phyloP scores from a whole-genome alignment of 2,113 vertebrate species.

The Tretioscincus oriximinensis region DNA sequence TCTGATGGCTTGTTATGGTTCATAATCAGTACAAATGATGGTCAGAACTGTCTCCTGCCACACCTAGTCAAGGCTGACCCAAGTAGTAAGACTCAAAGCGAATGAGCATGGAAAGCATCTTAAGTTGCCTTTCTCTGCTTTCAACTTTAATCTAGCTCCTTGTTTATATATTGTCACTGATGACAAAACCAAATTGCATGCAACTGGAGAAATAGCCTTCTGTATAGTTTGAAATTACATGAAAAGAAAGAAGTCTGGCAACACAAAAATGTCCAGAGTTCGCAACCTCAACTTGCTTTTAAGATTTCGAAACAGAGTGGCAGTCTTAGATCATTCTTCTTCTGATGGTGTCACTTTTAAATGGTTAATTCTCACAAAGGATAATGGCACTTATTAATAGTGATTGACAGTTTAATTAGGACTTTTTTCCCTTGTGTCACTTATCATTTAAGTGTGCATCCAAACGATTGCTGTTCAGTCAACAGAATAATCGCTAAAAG shows the following conservation, averaged over 20 bases:
- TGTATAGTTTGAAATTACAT: background rate
- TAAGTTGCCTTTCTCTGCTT: background rate
- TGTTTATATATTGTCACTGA: background rate
- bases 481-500: constrained; percentile 9
- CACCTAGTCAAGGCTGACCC: background rate
- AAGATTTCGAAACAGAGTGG: background rate
- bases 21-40: background rate
- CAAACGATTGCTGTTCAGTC: background rate
- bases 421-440: background rate
- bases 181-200: background rate
- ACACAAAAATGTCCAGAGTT: background rate
- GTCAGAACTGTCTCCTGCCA: background rate
- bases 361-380: constrained; percentile 23
- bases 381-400: constrained; percentile 20
- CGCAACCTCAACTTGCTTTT: background rate
- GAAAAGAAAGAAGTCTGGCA: background rate
- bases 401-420: constrained; percentile 32
- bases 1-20: background rate
- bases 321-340: constrained; percentile 1
- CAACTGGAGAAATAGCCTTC: background rate
- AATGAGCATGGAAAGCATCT: background rate
- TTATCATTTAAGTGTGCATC: constrained; percentile 17
- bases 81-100: background rate
- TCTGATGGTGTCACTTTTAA: constrained; percentile 12
- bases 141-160: background rate